Base-by-base conservation (phyloP, 2,797 vertebrate species). In the Crocidura indochinensis region DNA sequence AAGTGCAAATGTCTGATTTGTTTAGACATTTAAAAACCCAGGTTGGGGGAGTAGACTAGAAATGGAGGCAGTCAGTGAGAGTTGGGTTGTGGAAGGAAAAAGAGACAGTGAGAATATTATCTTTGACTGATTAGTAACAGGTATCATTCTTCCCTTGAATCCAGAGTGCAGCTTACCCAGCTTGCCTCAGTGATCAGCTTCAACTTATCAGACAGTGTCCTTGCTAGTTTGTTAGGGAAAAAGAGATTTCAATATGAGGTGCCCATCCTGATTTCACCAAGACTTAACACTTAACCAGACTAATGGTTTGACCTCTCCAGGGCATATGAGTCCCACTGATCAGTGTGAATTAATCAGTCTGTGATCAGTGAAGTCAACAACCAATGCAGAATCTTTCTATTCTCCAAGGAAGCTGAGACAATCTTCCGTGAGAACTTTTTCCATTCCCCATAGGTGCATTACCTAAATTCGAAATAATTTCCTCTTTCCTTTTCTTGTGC, bases 11-110 rank as follows among this genome's bases (percentile, higher is more conserved):
- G 20, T 49, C 56, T 88, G 27, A 31, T 84, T 92, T 92, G 83
- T 91, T 87, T 64, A 92, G 92, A 67, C 65, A 19, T 91, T 84
- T 90, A 80, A 86, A 93, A 83, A 81, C 53, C n/a, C 2, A 20
- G 78, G 74, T 29, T 86, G 93, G 56, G 60, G 74, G 90, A 89
- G 47, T 56, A 77, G 65, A 56, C 49, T 51, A 17, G 65, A 82
- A 76, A 84, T 47, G 44, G 88, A 92, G 82, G 60, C 51, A 74
- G 38, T 96, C 87, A 91, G 2, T 81, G 87, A 79, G 91, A 38
- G 22, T 20, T 91, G 83, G 44, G 94, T 86, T 90, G 14, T 85
- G 20, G 22, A 62, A 27, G 77, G 62, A 84, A 49, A 29, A 26
- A 8, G 31, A 75, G 24, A 88, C 56, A 8, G 67, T 20, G 46